Evolutionary conservation across 2,113 vertebrate species (phyloP).

Genomic region (Hyperopisus bebe): DNA sequence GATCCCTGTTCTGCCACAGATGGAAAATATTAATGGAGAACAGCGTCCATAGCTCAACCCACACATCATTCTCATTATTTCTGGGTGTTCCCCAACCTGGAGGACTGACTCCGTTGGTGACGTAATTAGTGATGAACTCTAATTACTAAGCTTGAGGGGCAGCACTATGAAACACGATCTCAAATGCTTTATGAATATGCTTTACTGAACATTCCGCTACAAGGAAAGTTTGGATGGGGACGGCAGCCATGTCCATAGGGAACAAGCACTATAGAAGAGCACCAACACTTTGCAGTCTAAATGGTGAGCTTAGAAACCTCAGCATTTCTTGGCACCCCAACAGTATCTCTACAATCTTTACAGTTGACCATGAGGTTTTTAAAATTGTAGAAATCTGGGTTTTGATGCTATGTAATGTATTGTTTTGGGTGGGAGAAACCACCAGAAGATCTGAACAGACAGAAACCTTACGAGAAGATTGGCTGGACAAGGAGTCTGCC

Average conservation of each 20-base stretch:
- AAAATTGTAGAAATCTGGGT: not conserved
- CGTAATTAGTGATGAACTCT: not conserved
- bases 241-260: not conserved
- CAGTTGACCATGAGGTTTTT: not conserved
- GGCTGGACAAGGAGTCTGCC: not conserved
- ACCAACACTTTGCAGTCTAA: not conserved
- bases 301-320: not conserved
- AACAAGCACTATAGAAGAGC: not conserved
- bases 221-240: not conserved
- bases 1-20: not conserved
- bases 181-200: not conserved
- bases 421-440: not conserved
- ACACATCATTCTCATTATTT: constrained; percentile 6
- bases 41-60: not conserved
- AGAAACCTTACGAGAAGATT: not conserved
- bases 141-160: not conserved
- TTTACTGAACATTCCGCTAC: not conserved
- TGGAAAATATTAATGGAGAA: not conserved
- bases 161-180: not conserved
- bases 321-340: not conserved
- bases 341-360: not conserved
- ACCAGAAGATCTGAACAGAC: not conserved
- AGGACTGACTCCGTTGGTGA: not conserved
- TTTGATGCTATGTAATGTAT: not conserved
- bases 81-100: not conserved